Base-by-base conservation (phyloP, 2,113 vertebrate species). In the Dasyurus viverrinus region DNA sequence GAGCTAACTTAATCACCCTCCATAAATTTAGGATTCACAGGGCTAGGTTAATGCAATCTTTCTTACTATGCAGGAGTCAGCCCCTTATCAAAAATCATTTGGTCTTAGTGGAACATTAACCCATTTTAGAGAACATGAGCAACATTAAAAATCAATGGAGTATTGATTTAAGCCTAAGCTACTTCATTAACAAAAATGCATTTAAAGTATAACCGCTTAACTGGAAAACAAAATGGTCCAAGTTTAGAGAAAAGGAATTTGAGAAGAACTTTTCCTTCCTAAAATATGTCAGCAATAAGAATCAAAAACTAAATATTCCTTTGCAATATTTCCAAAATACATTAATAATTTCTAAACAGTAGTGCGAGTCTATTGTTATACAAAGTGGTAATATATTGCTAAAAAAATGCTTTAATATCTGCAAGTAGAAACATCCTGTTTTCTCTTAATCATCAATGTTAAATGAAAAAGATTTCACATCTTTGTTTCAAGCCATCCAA, bases 401-500 rank as follows among this genome's bases (percentile, higher is more conserved):
- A 36, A 93, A 95, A 89, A 42, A 19, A 57, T 23, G 27, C 36
- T 50, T 89, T 46, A 89, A 52, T 57, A 53, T 54, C 46, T 55
- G 46, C 16, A 27, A 54, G 93, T 25, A 55, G 47, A 24, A 24
- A 54, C 53, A 91, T 48, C 92, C 90, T 0, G 47, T 92, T 92
- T 93, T 54, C 50, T 42, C 46, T 95, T 97, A 94, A 92, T 92
- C 96, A 0, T 6, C 8, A 46, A 48, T 95, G 93, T 42, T 16
- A 91, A 95, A 53, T 93, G n/a, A 47, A 54, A 94, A 26, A 46
- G 90, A 91, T 90, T 91, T 47, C 23, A 36, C 0, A 94, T 50
- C 54, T 92, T 48, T 89, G 68, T 89, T 94, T 8, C 48, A 54
- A 22, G 26, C 52, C 52, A 11, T 42, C n/a, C 19, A 84, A 6